These are phyloP conservation scores for Eulacestoma nigropectus DNA, from an alignment of 2,113 vertebrate genomes.

Conservation along the genomic window DNA sequence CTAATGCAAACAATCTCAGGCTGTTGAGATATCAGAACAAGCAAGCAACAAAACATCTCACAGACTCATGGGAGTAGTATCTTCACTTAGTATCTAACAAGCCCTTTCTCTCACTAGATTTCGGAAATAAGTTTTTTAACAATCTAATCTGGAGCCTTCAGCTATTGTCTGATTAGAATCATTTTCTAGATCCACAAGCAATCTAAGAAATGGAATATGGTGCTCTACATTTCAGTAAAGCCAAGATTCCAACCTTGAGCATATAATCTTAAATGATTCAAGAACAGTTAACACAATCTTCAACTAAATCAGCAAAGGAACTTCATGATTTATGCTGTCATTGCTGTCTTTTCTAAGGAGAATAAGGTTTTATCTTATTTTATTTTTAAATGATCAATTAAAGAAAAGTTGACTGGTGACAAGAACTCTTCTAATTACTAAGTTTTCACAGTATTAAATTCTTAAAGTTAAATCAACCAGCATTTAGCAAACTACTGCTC, in stretches of 20 bases:
- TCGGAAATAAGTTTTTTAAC: neutral
- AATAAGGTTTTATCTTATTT: conserved; percentile 47
- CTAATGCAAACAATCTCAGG: neutral
- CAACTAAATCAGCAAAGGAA: conserved; percentile 31
- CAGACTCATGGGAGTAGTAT: neutral
- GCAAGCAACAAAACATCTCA: neutral
- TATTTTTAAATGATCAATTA: conserved; percentile 65
- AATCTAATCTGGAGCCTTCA: neutral
- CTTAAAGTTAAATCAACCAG: conserved; percentile 71
- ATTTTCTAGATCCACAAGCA: neutral
- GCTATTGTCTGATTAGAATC: neutral
- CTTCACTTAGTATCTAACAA: neutral
- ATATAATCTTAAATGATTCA: conserved; percentile 2
- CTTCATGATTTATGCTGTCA: neutral
- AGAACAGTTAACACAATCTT: neutral
- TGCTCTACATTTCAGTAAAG: neutral
- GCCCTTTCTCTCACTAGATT: neutral
- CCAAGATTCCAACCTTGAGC: neutral
- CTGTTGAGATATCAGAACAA: neutral
- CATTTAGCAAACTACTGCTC: conserved; percentile 63
- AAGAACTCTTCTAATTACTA: conserved; percentile 69
- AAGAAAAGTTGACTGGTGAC: conserved; percentile 57
- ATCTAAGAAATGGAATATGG: neutral
- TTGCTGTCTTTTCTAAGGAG: conserved; percentile 8
- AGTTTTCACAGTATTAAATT: conserved; percentile 71